Evolutionary conservation across 2,113 vertebrate genomes (phyloP), one percentile per base, ranked within the genome.

Genomic region (Oreochromis tanganicae): DNA sequence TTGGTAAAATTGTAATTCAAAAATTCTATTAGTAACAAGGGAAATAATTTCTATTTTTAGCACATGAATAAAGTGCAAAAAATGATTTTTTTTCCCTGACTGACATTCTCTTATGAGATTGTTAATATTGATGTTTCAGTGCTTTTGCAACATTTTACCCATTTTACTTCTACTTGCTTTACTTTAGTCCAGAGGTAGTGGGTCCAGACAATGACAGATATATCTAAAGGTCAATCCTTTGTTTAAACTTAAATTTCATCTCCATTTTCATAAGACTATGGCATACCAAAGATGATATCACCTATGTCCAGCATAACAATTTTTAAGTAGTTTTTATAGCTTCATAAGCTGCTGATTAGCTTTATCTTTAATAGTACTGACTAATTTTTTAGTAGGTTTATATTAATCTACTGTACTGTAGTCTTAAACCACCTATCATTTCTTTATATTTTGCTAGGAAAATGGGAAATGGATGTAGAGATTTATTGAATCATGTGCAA

Each of bases 61-160:
- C 68, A 48, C 41, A 75, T 19, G 24, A 75, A 48, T 27, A 48
- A 46, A 75, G 5, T 75, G 41, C 41, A 75, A 48, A 71, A 46
- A 29, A 19, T 5, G 1, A 2, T 27, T 10, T 14, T 46, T 10
- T 0, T 3, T 0, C 0, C 14, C 41, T 48, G 4, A 29, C 24
- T 29, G 41, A 75, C 41, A 48, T 48, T 12, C 10, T 29, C 9
- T 75, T 11, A 75, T 75, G 16, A 17, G 43, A 75, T 48, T 75
- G 24, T 29, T 75, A 48, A 75, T 48, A 29, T 48, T 75, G 24
- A 75, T 48, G 16, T 48, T 48, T 48, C 41, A 46, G 9, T 75
- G 41, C 14, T 17, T 75, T 48, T 29, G 41, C 24, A 75, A 11
- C 8, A 48, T 75, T 48, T 48, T 29, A 75, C 43, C 46, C 61